Base-by-base conservation (phyloP, 2,888 invertebrate genomes). In the Euplagia quadripunctaria region DNA sequence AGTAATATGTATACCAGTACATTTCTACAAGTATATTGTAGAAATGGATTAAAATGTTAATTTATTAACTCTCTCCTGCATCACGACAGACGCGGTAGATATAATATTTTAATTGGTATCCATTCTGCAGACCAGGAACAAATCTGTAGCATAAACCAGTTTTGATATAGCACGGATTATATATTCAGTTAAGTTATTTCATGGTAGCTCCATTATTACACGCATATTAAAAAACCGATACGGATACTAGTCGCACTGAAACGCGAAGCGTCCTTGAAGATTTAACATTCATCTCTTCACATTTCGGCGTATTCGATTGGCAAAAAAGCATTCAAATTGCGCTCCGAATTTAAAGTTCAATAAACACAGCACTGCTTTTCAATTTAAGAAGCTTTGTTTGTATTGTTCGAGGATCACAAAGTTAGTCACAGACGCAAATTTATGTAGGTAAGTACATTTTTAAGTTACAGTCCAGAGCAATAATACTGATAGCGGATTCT, bases 111-210 rank as follows among this genome's bases (percentile, higher is more conserved):
- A n/a, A 49, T 41, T 41, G 51, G 11, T 41, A 66, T 41, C 17
- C 8, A 68, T 42, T 58, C 42, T 58, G 58, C 55, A 42, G 42
- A 68, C 43, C 68, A 69, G 61, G 69, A 58, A 68, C n/a, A 58
- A 68, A 68, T 58, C n/a, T 42, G 43, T 20, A 43, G 68, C 52
- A 58, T 68, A 68, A 68, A 68, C 68, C 72, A 79, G 69, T 74
- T 76, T 75, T 76, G 75, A 81, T 77, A 70, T 55, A 52, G 61
- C 67, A 55, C 20, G 58, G 14, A 55, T 68, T 68, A 68, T 43
- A n/a, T 68, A 68, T 68, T 79, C 79, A 80, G 77, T 77, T 73
- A 74, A 72, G 74, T 80, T 76, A 78, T 78, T 82, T 77, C 78
- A 74, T 70, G 58, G 74, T 73, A 72, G 68, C 68, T 76, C 41